Evolutionary conservation across 2,888 invertebrate species (phyloP).

Genomic region (Oscheius sp.): DNA sequence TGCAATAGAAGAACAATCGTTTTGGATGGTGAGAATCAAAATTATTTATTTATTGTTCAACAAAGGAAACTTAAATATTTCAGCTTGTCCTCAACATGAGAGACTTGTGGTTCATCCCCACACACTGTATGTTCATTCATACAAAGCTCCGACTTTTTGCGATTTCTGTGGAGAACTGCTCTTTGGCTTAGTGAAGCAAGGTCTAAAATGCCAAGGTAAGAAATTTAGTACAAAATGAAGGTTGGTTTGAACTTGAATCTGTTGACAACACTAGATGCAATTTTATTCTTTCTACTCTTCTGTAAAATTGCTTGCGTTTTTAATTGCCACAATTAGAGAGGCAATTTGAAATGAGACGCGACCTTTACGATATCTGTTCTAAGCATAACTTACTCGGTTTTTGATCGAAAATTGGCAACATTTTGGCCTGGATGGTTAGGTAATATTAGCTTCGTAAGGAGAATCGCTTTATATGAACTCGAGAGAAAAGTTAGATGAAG

Average conservation of each 20-base stretch:
- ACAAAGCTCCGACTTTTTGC: constrained; percentile 98
- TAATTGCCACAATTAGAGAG: too few species aligned
- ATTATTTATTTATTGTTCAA: background rate
- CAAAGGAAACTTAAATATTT: constrained; percentile 23
- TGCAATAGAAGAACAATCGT: constrained; percentile 30
- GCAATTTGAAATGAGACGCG: too few species aligned
- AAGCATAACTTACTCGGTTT: too few species aligned
- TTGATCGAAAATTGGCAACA: background rate
- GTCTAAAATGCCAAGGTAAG: constrained; percentile 96
- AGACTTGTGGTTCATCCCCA: constrained; percentile 80
- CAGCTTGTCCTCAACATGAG: constrained; percentile 74
- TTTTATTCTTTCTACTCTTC: too few species aligned
- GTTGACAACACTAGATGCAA: too few species aligned
- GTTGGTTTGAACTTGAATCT: too few species aligned
- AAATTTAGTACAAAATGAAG: too few species aligned
- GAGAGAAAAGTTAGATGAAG: too few species aligned
- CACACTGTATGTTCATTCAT: constrained; percentile 93
- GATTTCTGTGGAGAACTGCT: constrained; percentile 99
- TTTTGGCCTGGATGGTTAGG: background rate
- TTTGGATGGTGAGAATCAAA: constrained; percentile 23
- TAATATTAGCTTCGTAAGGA: constrained; percentile 16
- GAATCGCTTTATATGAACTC: background rate
- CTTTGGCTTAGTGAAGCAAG: constrained; percentile 96
- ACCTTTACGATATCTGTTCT: too few species aligned
- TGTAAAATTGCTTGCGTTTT: too few species aligned